Conservation (phyloP, 2,888 invertebrate species). For the Drosophila stalkeri region DNA sequence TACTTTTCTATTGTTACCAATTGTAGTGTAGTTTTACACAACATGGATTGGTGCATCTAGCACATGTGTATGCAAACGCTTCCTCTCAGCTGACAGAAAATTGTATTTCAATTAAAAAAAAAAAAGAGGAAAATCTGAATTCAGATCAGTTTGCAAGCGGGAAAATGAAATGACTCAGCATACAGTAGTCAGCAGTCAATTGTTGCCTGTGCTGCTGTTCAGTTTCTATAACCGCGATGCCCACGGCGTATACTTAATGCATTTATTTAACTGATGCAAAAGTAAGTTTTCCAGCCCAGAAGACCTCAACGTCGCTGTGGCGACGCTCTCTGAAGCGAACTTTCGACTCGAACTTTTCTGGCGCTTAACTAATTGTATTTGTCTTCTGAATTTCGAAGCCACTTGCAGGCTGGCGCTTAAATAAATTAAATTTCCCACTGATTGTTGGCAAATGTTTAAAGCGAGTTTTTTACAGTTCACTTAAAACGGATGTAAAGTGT, state of each 20-base stretch:
- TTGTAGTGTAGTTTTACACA: conserved; percentile 8
- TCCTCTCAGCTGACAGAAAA: conserved; percentile 13
- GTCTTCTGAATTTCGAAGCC: conserved; percentile 27
- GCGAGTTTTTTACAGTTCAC: not conserved
- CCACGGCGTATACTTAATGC: conserved; percentile 4
- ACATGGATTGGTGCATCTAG: not conserved
- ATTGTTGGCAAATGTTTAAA: conserved; percentile 13
- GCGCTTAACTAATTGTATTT: conserved; percentile 57
- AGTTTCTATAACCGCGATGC: not conserved
- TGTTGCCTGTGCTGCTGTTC: not conserved
- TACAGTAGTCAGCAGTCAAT: not conserved
- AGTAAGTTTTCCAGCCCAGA: conserved; percentile 2
- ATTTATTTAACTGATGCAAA: conserved; percentile 9
- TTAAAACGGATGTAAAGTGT: not conserved
- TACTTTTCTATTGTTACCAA: not conserved
- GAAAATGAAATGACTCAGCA: not conserved
- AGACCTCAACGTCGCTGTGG: conserved; percentile 13
- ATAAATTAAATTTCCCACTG: not conserved
- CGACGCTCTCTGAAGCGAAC: conserved; percentile 2
- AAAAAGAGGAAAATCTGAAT: not conserved
- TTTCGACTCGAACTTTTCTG: conserved; percentile 28
- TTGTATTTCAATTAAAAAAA: not conserved
- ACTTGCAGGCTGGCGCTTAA: not conserved
- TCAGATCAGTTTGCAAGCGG: not conserved
- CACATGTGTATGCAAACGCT: not conserved